Evolutionary conservation across 1,140 invertebrate species (phyloP).

Genomic region (Helicoverpa armigera): DNA sequence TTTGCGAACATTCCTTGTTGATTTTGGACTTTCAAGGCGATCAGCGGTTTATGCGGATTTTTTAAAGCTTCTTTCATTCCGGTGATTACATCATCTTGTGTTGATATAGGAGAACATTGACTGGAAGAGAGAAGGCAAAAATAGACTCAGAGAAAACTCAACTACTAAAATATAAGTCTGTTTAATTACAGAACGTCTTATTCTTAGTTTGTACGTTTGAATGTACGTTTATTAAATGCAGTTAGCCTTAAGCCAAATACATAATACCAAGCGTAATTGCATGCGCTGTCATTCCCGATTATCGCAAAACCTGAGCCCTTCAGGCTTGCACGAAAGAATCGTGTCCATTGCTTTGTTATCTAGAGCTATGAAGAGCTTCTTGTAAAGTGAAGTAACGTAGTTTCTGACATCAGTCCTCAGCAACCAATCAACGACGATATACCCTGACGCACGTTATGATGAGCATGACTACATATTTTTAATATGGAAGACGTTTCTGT

Average conservation of each 20-base stretch:
- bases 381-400: background rate
- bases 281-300: background rate
- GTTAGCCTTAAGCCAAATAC: slow-evolving; percentile 27
- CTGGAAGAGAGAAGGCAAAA: no score
- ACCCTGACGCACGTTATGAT: background rate
- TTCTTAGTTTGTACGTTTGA: background rate
- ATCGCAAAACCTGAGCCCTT: background rate
- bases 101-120: background rate
- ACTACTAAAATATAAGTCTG: no score
- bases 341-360: background rate
- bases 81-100: background rate
- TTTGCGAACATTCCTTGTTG: no score
- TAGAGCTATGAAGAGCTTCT: background rate
- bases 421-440: background rate
- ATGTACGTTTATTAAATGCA: slow-evolving; percentile 5
- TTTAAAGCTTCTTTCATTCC: background rate
- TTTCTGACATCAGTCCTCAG: background rate
- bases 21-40: no score
- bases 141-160: no score
- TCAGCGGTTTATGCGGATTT: background rate
- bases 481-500: background rate
- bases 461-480: background rate
- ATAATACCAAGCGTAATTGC: slow-evolving; percentile 8
- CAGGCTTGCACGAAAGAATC: background rate
- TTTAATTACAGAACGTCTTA: no score